Evolutionary conservation across 2,797 vertebrate genomes (phyloP).

Genomic region (Staurois parvus): DNA sequence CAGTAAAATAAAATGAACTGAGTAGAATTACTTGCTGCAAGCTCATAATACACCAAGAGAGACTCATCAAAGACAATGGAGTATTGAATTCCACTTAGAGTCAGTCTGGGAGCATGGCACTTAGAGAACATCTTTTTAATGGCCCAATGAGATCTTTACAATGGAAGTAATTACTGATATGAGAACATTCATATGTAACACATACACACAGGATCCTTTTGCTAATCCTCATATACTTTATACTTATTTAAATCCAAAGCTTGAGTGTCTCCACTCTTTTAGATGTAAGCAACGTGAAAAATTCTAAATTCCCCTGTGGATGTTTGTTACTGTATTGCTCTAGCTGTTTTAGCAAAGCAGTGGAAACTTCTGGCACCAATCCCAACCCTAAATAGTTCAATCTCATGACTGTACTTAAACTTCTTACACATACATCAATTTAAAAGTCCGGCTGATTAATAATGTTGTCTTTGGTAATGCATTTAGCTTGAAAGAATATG

Average conservation of each 20-base stretch:
- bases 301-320: conserved; percentile 15
- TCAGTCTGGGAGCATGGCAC: conserved; percentile 51
- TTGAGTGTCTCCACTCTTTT: conserved; percentile 2
- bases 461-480: conserved; percentile 13
- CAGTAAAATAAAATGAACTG: conserved; percentile 37
- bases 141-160: conserved; percentile 50
- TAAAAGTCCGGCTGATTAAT: conserved; percentile 35
- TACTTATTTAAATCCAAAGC: conserved; percentile 39
- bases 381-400: conserved; percentile 9
- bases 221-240: conserved; percentile 41
- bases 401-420: conserved; percentile 28
- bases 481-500: conserved; percentile 1
- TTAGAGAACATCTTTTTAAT: conserved; percentile 55
- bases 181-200: conserved; percentile 18
- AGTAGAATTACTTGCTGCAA: conserved; percentile 28
- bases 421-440: conserved; percentile 22
- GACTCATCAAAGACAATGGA: conserved; percentile 60
- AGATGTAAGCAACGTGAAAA: conserved; percentile 20
- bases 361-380: conserved; percentile 15
- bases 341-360: conserved; percentile 19
- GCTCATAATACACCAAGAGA: conserved; percentile 52
- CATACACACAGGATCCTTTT: conserved; percentile 61
- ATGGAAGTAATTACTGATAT: conserved; percentile 51
- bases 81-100: conserved; percentile 60
- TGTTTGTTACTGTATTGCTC: conserved; percentile 24